Evolutionary conservation across 2,797 vertebrate genomes (phyloP), one percentile per base, ranked within the genome.

Genomic region (Muraenolepis orangiensis): DNA sequence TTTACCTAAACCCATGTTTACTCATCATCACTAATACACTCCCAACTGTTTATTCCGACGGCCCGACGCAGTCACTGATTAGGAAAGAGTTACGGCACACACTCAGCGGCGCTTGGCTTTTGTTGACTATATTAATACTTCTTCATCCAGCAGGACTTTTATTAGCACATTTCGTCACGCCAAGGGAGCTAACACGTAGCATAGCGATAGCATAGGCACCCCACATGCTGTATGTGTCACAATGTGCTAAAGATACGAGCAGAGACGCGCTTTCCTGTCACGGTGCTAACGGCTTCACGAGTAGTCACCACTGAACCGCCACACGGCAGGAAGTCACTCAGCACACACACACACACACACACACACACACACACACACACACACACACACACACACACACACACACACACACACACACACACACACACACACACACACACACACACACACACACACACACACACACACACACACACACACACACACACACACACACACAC

Each of bases 281-380:
- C 18, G 5, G 16, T 7, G 46, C 46, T 51, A 51, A 51, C 46
- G 20, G 18, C 46, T 16, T 51, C 46, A 51, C 46, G 20, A 16
- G 18, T 20, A 51, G 46, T n/a, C 46, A 51, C 46, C 46, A 18
- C 46, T 51, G 18, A 51, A 51, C 18, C n/a, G n/a, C 18, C 46
- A 51, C 46, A 51, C 46, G 18, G 46, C 42, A 16, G 42, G 42
- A 46, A 16, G 31, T 66, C 42, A 12, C 14, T 30, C 3, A 61
- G 75, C 38, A 40, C 38, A 5, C 0, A 40, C 38, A 40, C 38
- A 40, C 38, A 40, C 38, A 42, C 11, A 10, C 38, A 40, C 13
- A 42, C 40, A 72, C 18, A 77, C 61, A 71, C 32, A 72, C 26
- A 26, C 69, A 67, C 6, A 28, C 80, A 75, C 29, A 75, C 74